Conservation (phyloP, 2,797 vertebrate genomes). For the Scomberomorus guttatus region DNA sequence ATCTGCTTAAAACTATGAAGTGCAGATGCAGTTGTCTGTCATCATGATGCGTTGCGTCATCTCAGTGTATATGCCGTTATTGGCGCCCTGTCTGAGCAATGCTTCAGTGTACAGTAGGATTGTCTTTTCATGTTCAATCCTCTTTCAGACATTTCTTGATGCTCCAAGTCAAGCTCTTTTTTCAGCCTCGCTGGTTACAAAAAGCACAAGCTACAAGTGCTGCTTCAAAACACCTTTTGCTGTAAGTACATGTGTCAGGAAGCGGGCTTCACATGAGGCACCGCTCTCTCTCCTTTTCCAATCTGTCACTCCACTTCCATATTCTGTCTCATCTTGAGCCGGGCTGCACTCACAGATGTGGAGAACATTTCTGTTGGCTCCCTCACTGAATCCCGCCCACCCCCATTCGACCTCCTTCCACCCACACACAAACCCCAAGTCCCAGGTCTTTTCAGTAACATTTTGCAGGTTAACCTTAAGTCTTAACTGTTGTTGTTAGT, state of each 20-base stretch:
- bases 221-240: constrained; percentile 69
- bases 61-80: background rate
- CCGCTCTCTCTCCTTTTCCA: constrained; percentile 64
- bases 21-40: background rate
- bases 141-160: constrained; percentile 45
- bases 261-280: constrained; percentile 55
- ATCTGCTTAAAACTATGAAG: background rate
- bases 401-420: constrained; percentile 27
- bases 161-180: constrained; percentile 51
- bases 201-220: constrained; percentile 32
- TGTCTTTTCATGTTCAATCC: constrained; percentile 53
- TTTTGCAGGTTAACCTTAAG: constrained; percentile 31
- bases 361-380: constrained; percentile 55
- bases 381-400: constrained; percentile 31
- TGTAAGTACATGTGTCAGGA: constrained; percentile 61
- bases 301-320: constrained; percentile 65
- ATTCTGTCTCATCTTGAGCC: constrained; percentile 67
- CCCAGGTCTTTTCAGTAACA: constrained; percentile 8
- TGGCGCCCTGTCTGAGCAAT: constrained; percentile 18
- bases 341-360: constrained; percentile 66
- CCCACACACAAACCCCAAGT: constrained; percentile 10
- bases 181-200: constrained; percentile 29
- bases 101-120: constrained; percentile 45
- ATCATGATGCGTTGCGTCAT: constrained; percentile 13
- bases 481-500: background rate